Evolutionary conservation across 2,797 vertebrate genomes (phyloP).

Genomic region (Clarias fuscus): DNA sequence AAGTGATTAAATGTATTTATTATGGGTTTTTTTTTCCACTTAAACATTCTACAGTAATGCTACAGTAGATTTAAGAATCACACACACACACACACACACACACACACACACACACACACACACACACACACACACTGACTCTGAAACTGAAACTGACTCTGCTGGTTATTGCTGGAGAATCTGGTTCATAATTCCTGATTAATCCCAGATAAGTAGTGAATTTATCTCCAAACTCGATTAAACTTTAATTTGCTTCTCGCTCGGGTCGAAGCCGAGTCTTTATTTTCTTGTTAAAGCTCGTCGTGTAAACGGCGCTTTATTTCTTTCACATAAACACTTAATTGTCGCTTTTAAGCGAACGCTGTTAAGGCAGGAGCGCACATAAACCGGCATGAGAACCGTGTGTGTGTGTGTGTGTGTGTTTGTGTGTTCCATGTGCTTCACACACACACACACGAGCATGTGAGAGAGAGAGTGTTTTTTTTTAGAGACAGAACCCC

Average conservation of each 20-base stretch:
- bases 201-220: background rate
- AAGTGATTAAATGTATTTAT: no score
- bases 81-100: no score
- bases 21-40: no score
- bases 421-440: background rate
- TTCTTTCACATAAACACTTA: slow-evolving; percentile 54
- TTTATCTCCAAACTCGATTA: background rate
- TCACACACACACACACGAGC: background rate
- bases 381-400: slow-evolving; percentile 52
- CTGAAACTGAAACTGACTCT: background rate
- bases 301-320: slow-evolving; percentile 49
- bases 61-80: no score
- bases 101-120: no score
- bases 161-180: background rate
- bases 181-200: background rate
- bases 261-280: background rate
- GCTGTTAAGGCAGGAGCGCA: slow-evolving; percentile 42
- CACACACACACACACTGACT: no score
- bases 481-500: background rate
- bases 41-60: no score
- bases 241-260: background rate
- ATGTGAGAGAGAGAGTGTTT: no score
- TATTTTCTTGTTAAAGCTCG: slow-evolving; percentile 22
- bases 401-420: slow-evolving; percentile 18
- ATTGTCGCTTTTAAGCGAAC: slow-evolving; percentile 52